A percentile compares a stretch with the other conserved stretches of the same genome.
These are phyloP conservation scores for Ciconia nigra DNA, from an alignment of 2,797 vertebrate genomes.

Conservation along the genomic window DNA sequence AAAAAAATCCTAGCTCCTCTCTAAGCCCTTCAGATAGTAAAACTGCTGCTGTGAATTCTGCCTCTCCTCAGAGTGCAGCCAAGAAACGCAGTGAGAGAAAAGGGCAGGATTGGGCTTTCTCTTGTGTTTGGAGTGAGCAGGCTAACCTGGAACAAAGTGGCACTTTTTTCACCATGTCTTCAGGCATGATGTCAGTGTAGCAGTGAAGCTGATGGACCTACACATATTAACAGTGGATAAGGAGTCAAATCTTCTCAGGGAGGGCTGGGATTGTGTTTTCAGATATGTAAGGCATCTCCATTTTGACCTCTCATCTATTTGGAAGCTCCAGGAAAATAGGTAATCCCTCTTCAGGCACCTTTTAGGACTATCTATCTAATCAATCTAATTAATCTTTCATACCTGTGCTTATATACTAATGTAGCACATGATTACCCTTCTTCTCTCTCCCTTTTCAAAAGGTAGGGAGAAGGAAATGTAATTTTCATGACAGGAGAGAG, in stretches of 20 bases:
- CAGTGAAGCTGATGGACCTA: neutral
- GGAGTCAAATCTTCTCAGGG: neutral
- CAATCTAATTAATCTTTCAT: neutral
- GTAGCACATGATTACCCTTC: neutral
- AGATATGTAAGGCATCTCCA: neutral
- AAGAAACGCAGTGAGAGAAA: neutral
- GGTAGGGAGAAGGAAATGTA: neutral
- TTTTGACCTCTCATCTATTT: neutral
- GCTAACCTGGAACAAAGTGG: neutral
- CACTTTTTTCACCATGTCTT: neutral
- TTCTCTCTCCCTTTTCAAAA: neutral
- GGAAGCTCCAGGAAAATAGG: neutral
- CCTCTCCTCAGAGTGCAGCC: neutral
- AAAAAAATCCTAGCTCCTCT: constrained; percentile 43
- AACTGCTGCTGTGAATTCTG: constrained; percentile 24
- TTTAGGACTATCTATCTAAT: neutral
- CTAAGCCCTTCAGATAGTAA: constrained; percentile 42
- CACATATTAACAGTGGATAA: neutral
- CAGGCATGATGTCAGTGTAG: neutral
- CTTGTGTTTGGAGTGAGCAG: neutral
- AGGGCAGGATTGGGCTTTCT: neutral
- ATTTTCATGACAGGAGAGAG: neutral
- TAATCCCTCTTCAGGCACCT: neutral
- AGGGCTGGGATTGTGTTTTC: neutral
- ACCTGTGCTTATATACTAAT: neutral